Evolutionary conservation across 2,113 vertebrate genomes (phyloP).

Genomic region (Benitochromis conjunctus): DNA sequence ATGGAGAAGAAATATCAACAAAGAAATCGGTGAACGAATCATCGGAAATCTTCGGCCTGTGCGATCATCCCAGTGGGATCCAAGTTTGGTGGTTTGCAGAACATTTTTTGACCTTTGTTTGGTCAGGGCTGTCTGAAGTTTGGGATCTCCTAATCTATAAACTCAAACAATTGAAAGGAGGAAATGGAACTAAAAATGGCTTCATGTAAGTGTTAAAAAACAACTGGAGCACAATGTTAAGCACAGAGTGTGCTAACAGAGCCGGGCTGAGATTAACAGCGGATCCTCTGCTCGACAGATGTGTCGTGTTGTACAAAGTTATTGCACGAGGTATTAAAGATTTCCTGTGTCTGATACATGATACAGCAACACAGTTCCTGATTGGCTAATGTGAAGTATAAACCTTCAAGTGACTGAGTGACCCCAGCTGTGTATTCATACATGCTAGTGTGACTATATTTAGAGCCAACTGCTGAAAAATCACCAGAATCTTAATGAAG

Average conservation of each 20-base stretch:
- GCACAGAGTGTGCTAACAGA: neutral
- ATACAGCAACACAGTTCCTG: neutral
- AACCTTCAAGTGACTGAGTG: neutral
- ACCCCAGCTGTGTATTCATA: neutral
- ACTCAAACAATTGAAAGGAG: neutral
- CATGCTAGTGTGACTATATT: rapidly evolving
- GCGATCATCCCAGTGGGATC: rapidly evolving
- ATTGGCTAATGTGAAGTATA: neutral
- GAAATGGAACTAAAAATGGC: rapidly evolving
- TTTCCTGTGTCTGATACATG: neutral
- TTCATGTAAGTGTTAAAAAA: neutral
- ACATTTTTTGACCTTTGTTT: rapidly evolving
- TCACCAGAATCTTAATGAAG: neutral
- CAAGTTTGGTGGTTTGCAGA: neutral
- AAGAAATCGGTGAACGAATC: neutral
- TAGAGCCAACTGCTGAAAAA: neutral
- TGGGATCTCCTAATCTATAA: neutral
- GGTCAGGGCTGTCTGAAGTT: rapidly evolving
- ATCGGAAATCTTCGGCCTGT: rapidly evolving
- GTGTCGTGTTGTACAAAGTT: neutral
- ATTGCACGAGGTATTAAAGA: neutral
- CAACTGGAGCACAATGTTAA: neutral
- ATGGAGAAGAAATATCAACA: neutral
- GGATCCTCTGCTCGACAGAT: neutral
- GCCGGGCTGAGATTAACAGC: neutral